Conservation (phyloP, 2,113 vertebrate species). For the Platysternon megacephalum region DNA sequence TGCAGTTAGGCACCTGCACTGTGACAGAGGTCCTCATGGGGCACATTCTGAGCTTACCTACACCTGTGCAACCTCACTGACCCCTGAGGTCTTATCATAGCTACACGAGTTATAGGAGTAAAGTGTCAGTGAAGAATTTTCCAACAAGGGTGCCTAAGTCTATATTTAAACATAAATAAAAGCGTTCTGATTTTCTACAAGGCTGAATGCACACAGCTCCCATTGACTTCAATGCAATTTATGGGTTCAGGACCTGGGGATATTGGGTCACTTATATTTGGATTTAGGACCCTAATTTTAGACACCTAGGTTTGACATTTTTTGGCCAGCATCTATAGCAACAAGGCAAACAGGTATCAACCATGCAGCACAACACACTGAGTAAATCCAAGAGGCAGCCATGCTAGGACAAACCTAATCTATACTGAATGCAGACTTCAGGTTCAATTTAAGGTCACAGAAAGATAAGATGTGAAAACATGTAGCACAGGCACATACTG, state of each 20-base stretch:
- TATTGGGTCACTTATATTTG: slow-evolving; percentile 7
- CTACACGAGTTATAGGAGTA: not conserved
- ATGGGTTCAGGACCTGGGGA: not conserved
- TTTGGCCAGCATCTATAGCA: not conserved
- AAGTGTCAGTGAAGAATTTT: not conserved
- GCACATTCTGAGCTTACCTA: not conserved
- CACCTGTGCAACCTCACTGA: not conserved
- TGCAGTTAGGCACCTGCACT: not conserved
- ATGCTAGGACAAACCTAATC: slow-evolving; percentile 4
- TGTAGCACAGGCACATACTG: not conserved
- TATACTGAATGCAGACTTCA: slow-evolving; percentile 2
- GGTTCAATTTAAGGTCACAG: slow-evolving; percentile 34
- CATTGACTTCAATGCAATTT: not conserved
- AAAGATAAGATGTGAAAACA: slow-evolving; percentile 3
- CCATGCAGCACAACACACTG: not conserved
- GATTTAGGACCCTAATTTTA: not conserved
- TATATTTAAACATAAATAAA: not conserved
- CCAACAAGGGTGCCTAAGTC: not conserved
- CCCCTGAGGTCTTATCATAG: not conserved
- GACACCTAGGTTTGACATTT: not conserved
- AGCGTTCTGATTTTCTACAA: not conserved
- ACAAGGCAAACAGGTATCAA: not conserved
- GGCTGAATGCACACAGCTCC: not conserved
- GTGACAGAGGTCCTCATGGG: not conserved
- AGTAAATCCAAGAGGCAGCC: slow-evolving; percentile 38